Conservation (phyloP, 2,113 vertebrate genomes). For the Hystrix cristata region DNA sequence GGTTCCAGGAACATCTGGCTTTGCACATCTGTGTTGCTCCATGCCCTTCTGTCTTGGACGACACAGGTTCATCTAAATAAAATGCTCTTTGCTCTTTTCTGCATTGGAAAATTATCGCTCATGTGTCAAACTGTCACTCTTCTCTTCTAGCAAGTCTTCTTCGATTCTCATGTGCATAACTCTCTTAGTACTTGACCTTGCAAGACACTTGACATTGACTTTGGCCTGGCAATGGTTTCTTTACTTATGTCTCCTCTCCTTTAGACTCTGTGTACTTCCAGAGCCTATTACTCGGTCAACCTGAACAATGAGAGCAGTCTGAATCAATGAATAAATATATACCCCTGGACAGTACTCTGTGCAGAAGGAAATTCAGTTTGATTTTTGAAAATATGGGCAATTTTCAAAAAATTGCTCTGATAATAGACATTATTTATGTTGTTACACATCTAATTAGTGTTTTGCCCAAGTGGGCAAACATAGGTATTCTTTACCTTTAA, state of each 20-base stretch:
- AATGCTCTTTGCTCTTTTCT: not conserved
- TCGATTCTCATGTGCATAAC: not conserved
- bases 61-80: not conserved
- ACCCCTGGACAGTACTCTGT: not conserved
- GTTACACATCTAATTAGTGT: slow-evolving; percentile 37
- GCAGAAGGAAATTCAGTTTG: slow-evolving; percentile 21
- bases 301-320: not conserved
- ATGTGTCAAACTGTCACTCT: not conserved
- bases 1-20: not conserved
- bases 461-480: slow-evolving; percentile 79
- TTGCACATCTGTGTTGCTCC: no score
- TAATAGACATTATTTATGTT: slow-evolving; percentile 10
- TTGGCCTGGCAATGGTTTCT: not conserved
- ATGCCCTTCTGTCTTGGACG: not conserved
- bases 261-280: not conserved
- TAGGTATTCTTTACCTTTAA: slow-evolving; percentile 47
- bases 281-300: not conserved
- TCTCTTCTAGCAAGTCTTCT: not conserved
- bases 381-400: slow-evolving; percentile 8
- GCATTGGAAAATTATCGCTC: not conserved
- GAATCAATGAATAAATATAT: not conserved
- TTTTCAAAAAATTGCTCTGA: not conserved
- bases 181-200: not conserved
- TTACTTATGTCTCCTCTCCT: not conserved
- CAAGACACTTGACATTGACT: not conserved